Evolutionary conservation across 1,140 invertebrate genomes (phyloP), one percentile per base, ranked within the genome.

Genomic region (Caenorhabditis inopinata): DNA sequence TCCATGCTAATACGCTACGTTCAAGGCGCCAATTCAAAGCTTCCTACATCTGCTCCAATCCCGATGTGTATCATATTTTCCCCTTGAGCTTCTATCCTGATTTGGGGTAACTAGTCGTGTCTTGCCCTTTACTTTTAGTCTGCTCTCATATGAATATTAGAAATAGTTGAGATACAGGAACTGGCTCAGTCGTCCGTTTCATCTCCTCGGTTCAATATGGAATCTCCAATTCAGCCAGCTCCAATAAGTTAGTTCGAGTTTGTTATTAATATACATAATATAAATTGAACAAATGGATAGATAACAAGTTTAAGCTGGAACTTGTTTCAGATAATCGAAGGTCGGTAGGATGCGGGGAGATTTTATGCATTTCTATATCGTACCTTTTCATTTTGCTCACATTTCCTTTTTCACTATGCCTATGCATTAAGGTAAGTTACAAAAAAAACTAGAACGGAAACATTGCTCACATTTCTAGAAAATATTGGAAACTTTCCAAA

Each of bases 331-430:
- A n/a, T n/a, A n/a, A n/a, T n/a, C n/a, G n/a, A n/a, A n/a, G n/a
- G n/a, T n/a, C n/a, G n/a, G 38, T 14, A 7, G 48, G 75, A 47
- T 78, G 76, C 32, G 46, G 21, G 23, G 76, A 78, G 21, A 6
- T 29, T 0, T 62, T 96, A 62, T 90, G 97, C 21, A 93, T 93
- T 35, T 90, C 91, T n/a, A 88, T 97, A 42, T 95, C 95, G 9
- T 94, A 94, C 92, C 86, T 94, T 5, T 84, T 96, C n/a, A 94
- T 97, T 35, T 89, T 94, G 29, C 83, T 94, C 12, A 96, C 95
- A 0, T 93, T 97, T 91, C 95, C 95, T 0, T 95, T 97, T 87
- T 96, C 95, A 1, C 91, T 97, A 0, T 94, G 95, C 87, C 92
- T 96, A 27, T 96, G 95, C 87, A 95, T 97, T 87, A 96, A 96